Conservation (phyloP, 2,797 vertebrate species). For the Nothura maculosa region DNA sequence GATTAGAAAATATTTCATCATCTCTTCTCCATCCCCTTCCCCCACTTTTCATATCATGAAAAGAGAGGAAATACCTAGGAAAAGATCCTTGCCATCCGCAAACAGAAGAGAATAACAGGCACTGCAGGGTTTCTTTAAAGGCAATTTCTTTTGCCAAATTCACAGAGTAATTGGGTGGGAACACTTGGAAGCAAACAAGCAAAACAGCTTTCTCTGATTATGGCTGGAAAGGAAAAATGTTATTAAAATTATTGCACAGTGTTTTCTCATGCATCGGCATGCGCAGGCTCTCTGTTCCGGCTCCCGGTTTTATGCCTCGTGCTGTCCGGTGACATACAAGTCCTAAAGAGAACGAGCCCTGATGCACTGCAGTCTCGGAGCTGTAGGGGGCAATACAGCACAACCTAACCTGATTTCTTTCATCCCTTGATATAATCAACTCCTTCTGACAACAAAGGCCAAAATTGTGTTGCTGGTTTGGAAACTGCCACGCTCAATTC, state of each 20-base stretch:
- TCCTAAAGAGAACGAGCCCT: not conserved
- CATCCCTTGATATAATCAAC: not conserved
- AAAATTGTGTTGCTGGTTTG: slow-evolving; percentile 35
- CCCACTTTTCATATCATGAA: not conserved
- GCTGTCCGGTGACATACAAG: rapidly evolving
- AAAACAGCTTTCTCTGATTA: not conserved
- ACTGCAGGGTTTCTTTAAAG: slow-evolving; percentile 23
- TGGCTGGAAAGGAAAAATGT: not conserved
- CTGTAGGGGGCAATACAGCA: slow-evolving; percentile 83
- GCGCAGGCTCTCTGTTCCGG: not conserved
- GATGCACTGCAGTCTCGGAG: not conserved
- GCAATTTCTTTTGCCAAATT: slow-evolving; percentile 37
- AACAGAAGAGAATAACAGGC: not conserved
- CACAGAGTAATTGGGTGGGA: not conserved
- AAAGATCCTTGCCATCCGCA: slow-evolving; percentile 33
- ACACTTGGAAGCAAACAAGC: slow-evolving; percentile 39
- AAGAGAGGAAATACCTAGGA: slow-evolving; percentile 51
- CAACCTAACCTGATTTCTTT: slow-evolving; percentile 15
- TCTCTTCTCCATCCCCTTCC: not conserved
- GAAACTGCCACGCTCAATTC: slow-evolving; percentile 46
- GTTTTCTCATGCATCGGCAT: not conserved
- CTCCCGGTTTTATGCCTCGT: rapidly evolving
- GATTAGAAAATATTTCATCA: slow-evolving; percentile 70
- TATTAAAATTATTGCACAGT: not conserved
- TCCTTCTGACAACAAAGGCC: slow-evolving; percentile 75